Evolutionary conservation across 1,140 invertebrate species (phyloP).

Genomic region (Drosophila mayri): DNA sequence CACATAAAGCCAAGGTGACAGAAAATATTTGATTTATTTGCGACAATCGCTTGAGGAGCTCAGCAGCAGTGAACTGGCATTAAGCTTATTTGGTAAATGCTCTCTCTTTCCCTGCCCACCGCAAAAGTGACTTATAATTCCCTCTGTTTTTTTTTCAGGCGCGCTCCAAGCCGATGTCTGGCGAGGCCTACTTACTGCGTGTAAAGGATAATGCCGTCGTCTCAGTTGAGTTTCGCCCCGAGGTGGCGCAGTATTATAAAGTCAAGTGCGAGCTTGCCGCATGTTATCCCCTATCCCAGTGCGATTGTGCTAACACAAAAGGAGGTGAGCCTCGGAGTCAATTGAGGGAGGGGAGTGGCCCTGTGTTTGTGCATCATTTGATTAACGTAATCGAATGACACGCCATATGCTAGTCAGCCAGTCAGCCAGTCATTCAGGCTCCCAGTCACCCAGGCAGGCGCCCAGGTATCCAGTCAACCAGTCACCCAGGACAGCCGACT

Average conservation of each 20-base stretch:
- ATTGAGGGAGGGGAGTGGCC: background rate
- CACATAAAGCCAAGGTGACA: background rate
- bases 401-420: slow-evolving; percentile 59
- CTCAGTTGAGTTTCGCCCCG: slow-evolving; percentile 5
- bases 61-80: slow-evolving; percentile 9
- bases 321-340: background rate
- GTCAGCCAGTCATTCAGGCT: slow-evolving; percentile 32
- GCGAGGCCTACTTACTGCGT: slow-evolving; percentile 17
- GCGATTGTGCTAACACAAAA: slow-evolving; percentile 44
- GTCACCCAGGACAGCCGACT: slow-evolving; percentile 18
- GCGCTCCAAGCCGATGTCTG: background rate
- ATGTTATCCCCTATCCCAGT: slow-evolving; percentile 27
- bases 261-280: slow-evolving; percentile 30
- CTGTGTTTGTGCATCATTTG: slow-evolving; percentile 81
- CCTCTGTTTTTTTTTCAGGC: background rate
- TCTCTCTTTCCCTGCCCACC: background rate
- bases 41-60: slow-evolving; percentile 15
- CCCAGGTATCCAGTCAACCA: slow-evolving; percentile 20
- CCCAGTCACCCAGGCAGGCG: slow-evolving; percentile 6
- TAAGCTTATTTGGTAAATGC: slow-evolving; percentile 16
- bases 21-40: slow-evolving; percentile 10
- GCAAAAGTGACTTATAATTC: slow-evolving; percentile 13
- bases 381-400: slow-evolving; percentile 81
- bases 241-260: slow-evolving; percentile 25
- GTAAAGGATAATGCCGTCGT: slow-evolving; percentile 4